Conservation (phyloP, 30 jellyfish, hydroid and myxozoan genomes). For the Aurelia coerulea region DNA sequence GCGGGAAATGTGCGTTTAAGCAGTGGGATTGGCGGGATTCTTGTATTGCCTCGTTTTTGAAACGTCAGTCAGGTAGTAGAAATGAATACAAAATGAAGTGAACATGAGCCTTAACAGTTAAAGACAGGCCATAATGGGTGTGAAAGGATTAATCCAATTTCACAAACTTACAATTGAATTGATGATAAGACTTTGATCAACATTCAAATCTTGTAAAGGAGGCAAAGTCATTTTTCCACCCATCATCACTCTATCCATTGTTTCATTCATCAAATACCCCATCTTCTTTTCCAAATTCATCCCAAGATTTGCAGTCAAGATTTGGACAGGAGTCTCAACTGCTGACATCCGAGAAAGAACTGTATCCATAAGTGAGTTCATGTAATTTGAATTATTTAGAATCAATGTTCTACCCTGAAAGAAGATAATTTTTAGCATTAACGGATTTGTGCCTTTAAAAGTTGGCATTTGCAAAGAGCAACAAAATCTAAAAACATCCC, state of each 20-base stretch:
- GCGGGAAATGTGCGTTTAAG: too few species aligned
- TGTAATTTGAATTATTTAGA: not conserved
- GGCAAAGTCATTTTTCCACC: conserved; percentile 20
- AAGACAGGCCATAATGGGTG: too few species aligned
- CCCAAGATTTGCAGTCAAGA: conserved; percentile 32
- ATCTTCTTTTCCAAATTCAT: conserved; percentile 3
- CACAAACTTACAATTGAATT: conserved; percentile 17
- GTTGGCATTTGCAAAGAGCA: too few species aligned
- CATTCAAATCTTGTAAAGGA: conserved; percentile 17
- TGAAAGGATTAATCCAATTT: not conserved
- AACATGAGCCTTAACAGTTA: too few species aligned
- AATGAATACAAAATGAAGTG: too few species aligned
- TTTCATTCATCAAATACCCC: conserved; percentile 24
- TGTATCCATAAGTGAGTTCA: conserved; percentile 6
- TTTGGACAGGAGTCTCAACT: conserved; percentile 18
- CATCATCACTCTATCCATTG: not conserved
- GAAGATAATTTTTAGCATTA: too few species aligned
- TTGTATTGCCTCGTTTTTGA: too few species aligned
- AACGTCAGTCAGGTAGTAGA: too few species aligned
- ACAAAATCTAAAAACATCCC: too few species aligned
- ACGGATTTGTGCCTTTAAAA: too few species aligned
- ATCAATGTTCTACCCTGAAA: conserved; percentile 20
- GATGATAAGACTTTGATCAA: not conserved
- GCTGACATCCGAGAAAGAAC: conserved; percentile 46
- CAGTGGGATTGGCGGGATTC: too few species aligned